phyloP scores from a whole-genome alignment of 1,140 invertebrate genomes.

The Sitophilus oryzae region DNA sequence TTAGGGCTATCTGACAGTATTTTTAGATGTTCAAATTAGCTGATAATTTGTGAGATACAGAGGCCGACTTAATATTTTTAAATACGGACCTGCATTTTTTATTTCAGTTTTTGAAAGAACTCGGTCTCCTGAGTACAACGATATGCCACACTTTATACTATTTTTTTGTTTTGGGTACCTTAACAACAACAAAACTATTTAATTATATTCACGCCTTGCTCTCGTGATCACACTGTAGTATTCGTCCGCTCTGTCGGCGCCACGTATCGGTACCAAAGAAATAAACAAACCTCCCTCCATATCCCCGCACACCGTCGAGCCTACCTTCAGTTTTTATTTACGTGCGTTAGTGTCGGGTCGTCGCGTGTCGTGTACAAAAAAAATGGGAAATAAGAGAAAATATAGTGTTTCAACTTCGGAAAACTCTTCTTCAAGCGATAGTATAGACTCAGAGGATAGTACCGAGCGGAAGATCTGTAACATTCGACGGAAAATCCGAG shows the following conservation, averaged over 20 bases:
- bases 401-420: not conserved
- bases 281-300: not conserved
- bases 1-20: too few species aligned
- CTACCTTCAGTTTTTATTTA: not conserved
- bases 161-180: too few species aligned
- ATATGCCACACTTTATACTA: too few species aligned
- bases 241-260: too few species aligned
- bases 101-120: too few species aligned
- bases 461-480: too few species aligned
- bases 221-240: not conserved
- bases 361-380: not conserved
- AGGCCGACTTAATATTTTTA: too few species aligned
- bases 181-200: too few species aligned
- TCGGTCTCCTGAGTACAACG: too few species aligned
- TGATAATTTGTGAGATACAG: too few species aligned
- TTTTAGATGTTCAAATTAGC: too few species aligned
- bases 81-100: too few species aligned
- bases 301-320: not conserved
- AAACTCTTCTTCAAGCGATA: not conserved
- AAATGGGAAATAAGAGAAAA: not conserved
- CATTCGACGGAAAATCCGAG: not conserved
- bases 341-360: not conserved
- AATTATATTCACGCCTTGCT: constrained; percentile 4
- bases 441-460: not conserved
- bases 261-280: constrained; percentile 1